These are phyloP conservation scores for Oedothorax gibbosus DNA, from an alignment of 1,140 invertebrate species.

Conservation along the genomic window DNA sequence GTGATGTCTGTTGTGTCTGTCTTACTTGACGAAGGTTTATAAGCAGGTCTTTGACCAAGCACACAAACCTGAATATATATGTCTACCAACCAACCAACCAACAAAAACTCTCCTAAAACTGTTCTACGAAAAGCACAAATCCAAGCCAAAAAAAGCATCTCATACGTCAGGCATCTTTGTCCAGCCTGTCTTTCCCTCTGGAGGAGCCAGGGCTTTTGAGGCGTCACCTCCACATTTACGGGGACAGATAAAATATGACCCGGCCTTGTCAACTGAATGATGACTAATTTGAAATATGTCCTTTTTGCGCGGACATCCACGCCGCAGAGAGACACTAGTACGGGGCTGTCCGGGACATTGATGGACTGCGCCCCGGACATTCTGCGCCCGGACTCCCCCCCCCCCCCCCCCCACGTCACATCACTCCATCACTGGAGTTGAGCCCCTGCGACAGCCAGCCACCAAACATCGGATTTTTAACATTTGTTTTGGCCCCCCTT, in stretches of 20 bases:
- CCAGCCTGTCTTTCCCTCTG: slow-evolving; percentile 32
- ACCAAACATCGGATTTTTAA: slow-evolving; percentile 38
- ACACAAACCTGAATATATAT: no score
- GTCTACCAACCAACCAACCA: no score
- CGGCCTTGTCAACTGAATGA: slow-evolving; percentile 59
- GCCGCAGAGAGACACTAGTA: slow-evolving; percentile 55
- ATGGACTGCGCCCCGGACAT: slow-evolving; percentile 49
- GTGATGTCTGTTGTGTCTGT: no score
- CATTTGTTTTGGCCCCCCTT: slow-evolving; percentile 3
- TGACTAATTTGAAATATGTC: slow-evolving; percentile 62
- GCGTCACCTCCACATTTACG: slow-evolving; percentile 60
- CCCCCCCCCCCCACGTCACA: slow-evolving; percentile 1
- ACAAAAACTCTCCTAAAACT: no score
- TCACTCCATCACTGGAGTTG: slow-evolving; percentile 46
- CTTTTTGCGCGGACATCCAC: slow-evolving; percentile 59
- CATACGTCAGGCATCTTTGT: slow-evolving; percentile 60
- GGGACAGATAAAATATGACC: slow-evolving; percentile 61
- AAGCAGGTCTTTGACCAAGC: no score
- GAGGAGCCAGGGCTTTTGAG: slow-evolving; percentile 37
- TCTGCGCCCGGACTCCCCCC: not conserved
- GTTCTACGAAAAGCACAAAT: not conserved
- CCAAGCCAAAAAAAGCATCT: slow-evolving; percentile 34
- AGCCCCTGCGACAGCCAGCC: slow-evolving; percentile 39
- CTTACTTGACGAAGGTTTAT: no score
- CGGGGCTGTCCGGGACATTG: slow-evolving; percentile 54